Conservation (phyloP, 2,888 invertebrate genomes). For the Apodemia mormo region DNA sequence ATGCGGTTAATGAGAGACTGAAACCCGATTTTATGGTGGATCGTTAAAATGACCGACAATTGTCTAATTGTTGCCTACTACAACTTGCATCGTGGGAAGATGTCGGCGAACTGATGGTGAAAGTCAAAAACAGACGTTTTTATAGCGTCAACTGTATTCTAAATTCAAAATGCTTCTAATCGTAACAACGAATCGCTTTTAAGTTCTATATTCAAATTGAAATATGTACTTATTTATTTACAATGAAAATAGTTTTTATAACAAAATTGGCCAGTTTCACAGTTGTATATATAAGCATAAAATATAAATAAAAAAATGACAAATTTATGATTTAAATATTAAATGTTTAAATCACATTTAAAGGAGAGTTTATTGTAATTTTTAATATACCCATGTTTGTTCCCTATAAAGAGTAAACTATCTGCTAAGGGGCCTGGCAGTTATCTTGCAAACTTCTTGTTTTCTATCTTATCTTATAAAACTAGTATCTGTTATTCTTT, state of each 20-base stretch:
- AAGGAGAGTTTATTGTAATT: no score
- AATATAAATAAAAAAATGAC: no score
- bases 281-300: not conserved
- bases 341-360: no score
- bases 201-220: conserved; percentile 55
- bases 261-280: not conserved
- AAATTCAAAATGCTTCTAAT: conserved; percentile 61
- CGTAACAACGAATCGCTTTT: conserved; percentile 72
- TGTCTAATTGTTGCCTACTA: conserved; percentile 78
- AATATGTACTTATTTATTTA: conserved; percentile 23
- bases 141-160: conserved; percentile 67
- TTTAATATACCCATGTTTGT: no score
- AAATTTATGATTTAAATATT: no score
- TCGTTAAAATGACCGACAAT: conserved; percentile 79
- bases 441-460: no score
- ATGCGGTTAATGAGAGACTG: conserved; percentile 79
- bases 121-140: conserved; percentile 66
- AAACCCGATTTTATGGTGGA: conserved; percentile 77
- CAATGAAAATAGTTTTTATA: not conserved
- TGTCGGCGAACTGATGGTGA: conserved; percentile 65
- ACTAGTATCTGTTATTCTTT: no score
- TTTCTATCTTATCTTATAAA: no score
- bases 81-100: conserved; percentile 76
- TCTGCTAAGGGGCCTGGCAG: no score
- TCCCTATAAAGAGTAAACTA: no score